phyloP scores from a whole-genome alignment of 2,888 invertebrate species.

The Hermaeophaga mercurialis region DNA sequence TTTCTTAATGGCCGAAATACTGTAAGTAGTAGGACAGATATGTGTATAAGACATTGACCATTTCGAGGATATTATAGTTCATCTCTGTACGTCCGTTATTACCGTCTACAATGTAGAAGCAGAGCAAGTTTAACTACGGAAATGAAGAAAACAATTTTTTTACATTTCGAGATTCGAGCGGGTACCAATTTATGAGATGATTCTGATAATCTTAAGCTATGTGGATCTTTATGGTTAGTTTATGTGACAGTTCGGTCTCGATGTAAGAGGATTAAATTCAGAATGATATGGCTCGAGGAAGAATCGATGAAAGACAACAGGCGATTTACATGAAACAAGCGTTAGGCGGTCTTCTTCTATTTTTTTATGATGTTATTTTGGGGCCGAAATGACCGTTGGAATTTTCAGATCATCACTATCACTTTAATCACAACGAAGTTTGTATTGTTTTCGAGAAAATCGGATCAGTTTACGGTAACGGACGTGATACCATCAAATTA shows the following conservation, averaged over 20 bases:
- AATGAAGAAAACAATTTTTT: constrained; percentile 24
- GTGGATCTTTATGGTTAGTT: constrained; percentile 33
- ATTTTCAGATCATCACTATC: constrained; percentile 4
- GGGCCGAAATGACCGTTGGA: constrained; percentile 5
- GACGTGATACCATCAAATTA: not conserved
- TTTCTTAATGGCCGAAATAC: too few species aligned
- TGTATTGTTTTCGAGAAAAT: constrained; percentile 79
- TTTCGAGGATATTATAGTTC: too few species aligned
- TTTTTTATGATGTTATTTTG: constrained; percentile 21
- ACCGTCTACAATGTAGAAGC: not conserved
- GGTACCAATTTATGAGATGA: constrained; percentile 25
- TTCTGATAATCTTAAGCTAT: constrained; percentile 31
- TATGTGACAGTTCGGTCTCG: constrained; percentile 29
- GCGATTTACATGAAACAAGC: constrained; percentile 26
- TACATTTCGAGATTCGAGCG: constrained; percentile 17
- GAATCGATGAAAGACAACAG: constrained; percentile 28
- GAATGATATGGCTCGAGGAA: constrained; percentile 21
- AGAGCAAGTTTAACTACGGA: constrained; percentile 7
- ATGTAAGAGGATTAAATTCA: constrained; percentile 33
- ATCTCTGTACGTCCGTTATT: not conserved
- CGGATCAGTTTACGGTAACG: not conserved
- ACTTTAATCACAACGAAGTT: constrained; percentile 12
- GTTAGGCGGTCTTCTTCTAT: constrained; percentile 23
- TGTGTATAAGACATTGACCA: too few species aligned
- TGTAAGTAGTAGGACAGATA: too few species aligned